Evolutionary conservation across 2,797 vertebrate species (phyloP).

Genomic region (Peromyscus eremicus): DNA sequence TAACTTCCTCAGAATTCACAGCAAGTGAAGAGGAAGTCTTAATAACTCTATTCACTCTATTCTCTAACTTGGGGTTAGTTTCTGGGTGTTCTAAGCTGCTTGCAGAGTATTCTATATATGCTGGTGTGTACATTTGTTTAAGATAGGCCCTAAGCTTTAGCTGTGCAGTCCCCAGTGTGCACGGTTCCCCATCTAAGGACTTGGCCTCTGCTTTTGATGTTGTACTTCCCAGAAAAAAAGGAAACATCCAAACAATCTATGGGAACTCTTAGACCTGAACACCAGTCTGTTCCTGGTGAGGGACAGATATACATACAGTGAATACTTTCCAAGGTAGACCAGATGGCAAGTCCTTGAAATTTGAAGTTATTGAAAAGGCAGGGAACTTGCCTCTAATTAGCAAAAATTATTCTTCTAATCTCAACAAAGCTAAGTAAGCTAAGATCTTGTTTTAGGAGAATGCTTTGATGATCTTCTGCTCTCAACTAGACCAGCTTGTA

Average conservation of each 20-base stretch:
- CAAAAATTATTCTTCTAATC: slow-evolving; percentile 14
- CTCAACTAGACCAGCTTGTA: not conserved
- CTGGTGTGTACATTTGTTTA: not conserved
- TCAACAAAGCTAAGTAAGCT: slow-evolving; percentile 31
- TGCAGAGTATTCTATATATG: not conserved
- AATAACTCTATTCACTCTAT: not conserved
- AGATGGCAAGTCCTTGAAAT: not conserved
- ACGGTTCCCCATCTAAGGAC: not conserved
- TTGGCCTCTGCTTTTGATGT: not conserved
- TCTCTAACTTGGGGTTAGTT: not conserved
- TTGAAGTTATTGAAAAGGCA: not conserved
- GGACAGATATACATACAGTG: not conserved
- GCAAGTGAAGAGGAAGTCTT: not conserved
- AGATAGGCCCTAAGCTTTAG: not conserved
- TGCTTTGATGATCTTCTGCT: not conserved
- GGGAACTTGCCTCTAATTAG: not conserved
- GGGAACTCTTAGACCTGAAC: slow-evolving; percentile 11
- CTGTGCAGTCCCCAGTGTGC: not conserved
- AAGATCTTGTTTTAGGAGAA: slow-evolving; percentile 23
- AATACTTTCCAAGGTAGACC: not conserved
- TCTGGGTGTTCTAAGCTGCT: slow-evolving; percentile 10
- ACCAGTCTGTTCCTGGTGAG: not conserved
- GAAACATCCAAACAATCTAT: not conserved
- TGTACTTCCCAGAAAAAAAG: not conserved
- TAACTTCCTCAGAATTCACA: not conserved